Evolutionary conservation across 1,140 invertebrate species (phyloP), one percentile per base, ranked within the genome.

Genomic region (Littorina saxatilis): DNA sequence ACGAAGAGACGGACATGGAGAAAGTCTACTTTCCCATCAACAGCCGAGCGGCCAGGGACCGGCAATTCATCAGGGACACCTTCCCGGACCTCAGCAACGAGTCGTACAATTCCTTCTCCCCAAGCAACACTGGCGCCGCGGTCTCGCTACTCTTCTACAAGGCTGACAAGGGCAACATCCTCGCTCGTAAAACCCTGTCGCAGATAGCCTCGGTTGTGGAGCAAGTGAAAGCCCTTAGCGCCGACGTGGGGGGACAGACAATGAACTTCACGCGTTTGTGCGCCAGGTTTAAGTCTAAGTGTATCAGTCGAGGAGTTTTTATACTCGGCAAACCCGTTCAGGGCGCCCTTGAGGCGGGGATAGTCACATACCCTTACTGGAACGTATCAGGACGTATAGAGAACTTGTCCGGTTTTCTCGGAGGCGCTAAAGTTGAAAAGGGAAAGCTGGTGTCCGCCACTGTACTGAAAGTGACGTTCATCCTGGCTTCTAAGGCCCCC

Each of bases 111-210:
- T 2, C 74, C 29, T 76, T 58, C 17, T 52, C 74, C 23, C 50
- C 35, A 50, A 76, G 32, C n/a, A 50, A 76, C 29, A 37, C 47
- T 37, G n/a, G 4, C 13, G 11, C 55, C 5, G n/a, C 13, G 2
- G 74, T 58, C 1, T 23, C 2, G 20, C 23, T 76, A 29, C 17
- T 76, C 32, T 76, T 76, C 23, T 73, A 83, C 66, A 83, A 78
- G 35, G 66, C 73, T n/a, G 81, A 79, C 5, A 40, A 55, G 9
- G 83, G 83, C 17, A 85, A 88, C 80, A 85, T 84, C 20, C 15
- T 79, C 15, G n/a, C n/a, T n/a, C n/a, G n/a, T n/a, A n/a, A n/a
- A n/a, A n/a, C n/a, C n/a, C n/a, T n/a, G n/a, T n/a, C n/a, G n/a
- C n/a, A n/a, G n/a, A n/a, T n/a, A n/a, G n/a, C n/a, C n/a, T n/a